phyloP scores from a whole-genome alignment of 1,140 invertebrate species.

The Bicyclus anynana region DNA sequence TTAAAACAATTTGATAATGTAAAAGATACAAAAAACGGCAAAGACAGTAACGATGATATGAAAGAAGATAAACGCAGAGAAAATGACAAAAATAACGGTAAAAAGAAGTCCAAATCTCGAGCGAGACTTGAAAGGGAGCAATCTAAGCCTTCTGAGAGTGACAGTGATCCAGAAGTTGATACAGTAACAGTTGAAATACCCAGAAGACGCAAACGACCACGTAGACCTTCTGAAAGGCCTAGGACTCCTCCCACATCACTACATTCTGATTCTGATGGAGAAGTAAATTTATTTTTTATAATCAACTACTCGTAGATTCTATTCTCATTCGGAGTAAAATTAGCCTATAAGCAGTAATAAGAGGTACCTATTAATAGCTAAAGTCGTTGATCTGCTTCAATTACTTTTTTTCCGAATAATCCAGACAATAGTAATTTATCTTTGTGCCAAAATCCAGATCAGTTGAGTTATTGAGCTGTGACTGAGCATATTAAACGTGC shows the following conservation, averaged over 20 bases:
- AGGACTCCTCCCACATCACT: constrained; percentile 58
- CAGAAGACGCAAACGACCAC: constrained; percentile 63
- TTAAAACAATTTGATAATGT: constrained; percentile 37
- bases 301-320: not conserved
- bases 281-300: constrained; percentile 37
- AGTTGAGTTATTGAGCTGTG: too few species aligned
- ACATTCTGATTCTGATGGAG: constrained; percentile 66
- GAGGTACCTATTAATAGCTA: too few species aligned
- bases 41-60: constrained; percentile 47
- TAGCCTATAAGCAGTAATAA: too few species aligned
- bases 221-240: constrained; percentile 64
- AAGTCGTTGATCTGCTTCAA: too few species aligned
- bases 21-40: constrained; percentile 42
- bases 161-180: constrained; percentile 68
- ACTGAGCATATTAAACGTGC: too few species aligned
- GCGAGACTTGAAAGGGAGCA: constrained; percentile 72
- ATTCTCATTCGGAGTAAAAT: too few species aligned
- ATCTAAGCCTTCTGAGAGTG: constrained; percentile 74
- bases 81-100: constrained; percentile 57
- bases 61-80: constrained; percentile 64
- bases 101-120: constrained; percentile 67
- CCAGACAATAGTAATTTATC: too few species aligned
- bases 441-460: too few species aligned
- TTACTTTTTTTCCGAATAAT: too few species aligned
- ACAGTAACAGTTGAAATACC: constrained; percentile 75